A percentile compares a stretch with the other conserved stretches of the same genome.
phyloP scores from a whole-genome alignment of 2,113 vertebrate species.

The Rhadina sibilatrix region DNA sequence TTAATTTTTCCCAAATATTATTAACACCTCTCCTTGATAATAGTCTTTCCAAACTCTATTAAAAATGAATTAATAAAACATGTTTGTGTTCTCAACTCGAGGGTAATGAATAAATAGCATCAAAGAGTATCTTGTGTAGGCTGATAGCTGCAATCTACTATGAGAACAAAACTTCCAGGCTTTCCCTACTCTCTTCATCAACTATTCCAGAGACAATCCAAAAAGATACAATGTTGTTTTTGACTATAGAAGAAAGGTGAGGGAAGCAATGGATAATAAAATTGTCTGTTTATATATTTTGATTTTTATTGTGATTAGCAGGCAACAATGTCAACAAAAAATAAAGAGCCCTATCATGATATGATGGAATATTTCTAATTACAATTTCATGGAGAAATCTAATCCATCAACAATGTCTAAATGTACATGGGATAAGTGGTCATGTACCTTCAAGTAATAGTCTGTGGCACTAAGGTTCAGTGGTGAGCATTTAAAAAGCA shows the following conservation, averaged over 20 bases:
- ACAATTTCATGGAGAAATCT: not conserved
- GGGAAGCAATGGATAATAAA: not conserved
- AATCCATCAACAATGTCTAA: not conserved
- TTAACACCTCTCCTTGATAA: not conserved
- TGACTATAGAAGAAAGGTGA: not conserved
- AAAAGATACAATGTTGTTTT: not conserved
- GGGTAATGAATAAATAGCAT: not conserved
- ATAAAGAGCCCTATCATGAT: not conserved
- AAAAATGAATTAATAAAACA: not conserved
- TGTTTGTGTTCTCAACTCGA: not conserved
- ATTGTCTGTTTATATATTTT: not conserved
- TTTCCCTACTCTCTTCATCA: not conserved
- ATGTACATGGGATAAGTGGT: not conserved
- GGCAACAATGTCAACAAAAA: not conserved
- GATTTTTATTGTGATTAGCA: not conserved
- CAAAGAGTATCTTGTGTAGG: not conserved
- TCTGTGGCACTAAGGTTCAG: not conserved
- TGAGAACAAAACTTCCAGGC: not conserved
- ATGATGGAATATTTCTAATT: not conserved
- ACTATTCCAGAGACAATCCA: not conserved
- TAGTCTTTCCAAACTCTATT: not conserved
- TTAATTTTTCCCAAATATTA: not conserved
- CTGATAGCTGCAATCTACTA: not conserved
- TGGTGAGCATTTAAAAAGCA: not conserved
- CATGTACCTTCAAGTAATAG: not conserved